Evolutionary conservation across 2,113 vertebrate genomes (phyloP).

Genomic region (Girardinichthys multiradiatus): DNA sequence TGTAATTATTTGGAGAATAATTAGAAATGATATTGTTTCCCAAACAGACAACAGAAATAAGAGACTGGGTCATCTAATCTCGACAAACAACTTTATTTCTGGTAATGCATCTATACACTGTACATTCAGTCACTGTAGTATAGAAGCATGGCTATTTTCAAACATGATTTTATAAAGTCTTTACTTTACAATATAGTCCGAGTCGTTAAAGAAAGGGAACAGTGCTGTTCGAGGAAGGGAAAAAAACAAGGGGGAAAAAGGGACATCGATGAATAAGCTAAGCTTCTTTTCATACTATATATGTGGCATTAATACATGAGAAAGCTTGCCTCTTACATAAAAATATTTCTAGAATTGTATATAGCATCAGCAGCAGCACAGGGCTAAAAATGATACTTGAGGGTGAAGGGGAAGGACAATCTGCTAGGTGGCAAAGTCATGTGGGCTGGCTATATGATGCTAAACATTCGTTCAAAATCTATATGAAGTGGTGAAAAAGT

Average conservation of each 20-base stretch:
- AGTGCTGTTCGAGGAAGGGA: constrained; percentile 29
- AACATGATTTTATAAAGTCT: constrained; percentile 94
- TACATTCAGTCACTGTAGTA: constrained; percentile 96
- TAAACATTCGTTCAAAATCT: constrained; percentile 70
- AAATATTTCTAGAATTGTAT: constrained; percentile 94
- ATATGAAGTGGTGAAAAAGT: constrained; percentile 73
- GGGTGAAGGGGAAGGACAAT: constrained; percentile 68
- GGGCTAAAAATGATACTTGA: constrained; percentile 82
- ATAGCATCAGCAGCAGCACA: constrained; percentile 93
- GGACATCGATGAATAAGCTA: constrained; percentile 88
- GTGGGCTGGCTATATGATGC: constrained; percentile 52
- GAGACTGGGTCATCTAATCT: constrained; percentile 68
- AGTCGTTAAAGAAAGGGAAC: constrained; percentile 71
- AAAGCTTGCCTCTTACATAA: constrained; percentile 94
- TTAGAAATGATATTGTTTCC: constrained; percentile 7
- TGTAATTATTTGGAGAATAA: background rate
- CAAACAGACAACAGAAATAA: constrained; percentile 12
- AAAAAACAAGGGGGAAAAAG: constrained; percentile 38
- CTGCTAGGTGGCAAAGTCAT: constrained; percentile 38
- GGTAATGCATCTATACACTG: constrained; percentile 98
- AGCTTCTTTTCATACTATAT: constrained; percentile 85
- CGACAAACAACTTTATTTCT: constrained; percentile 97
- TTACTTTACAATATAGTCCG: constrained; percentile 91
- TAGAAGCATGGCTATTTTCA: constrained; percentile 96
- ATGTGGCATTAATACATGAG: constrained; percentile 94